Base-by-base conservation (phyloP, 2,888 invertebrate genomes). In the Caenorhabditis sulstoni region DNA sequence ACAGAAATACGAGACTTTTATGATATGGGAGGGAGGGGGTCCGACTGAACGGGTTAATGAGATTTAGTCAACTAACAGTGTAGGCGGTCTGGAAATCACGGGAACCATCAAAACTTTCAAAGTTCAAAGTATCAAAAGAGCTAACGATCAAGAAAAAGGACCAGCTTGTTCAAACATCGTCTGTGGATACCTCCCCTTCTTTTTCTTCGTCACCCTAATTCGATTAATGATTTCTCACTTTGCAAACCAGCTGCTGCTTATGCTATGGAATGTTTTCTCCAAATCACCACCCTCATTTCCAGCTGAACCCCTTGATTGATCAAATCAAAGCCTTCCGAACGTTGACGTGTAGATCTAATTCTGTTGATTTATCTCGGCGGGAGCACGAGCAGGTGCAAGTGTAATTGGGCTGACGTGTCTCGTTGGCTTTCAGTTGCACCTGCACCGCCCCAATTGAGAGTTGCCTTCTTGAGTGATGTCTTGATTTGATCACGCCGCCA, bases 281-380 rank as follows among this genome's bases (percentile, higher is more conserved):
- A 12, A 41, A 23, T 41, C 35, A 41, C 16, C 64, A 39, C 64
- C 64, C 52, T 41, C 41, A 64, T 52, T 64, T 64, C 64, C 64
- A 5, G 39, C 4, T 39, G 64, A 50, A 64, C 64, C 20, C 20
- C 23, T 18, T 11, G 29, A 50, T 62, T 47, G 37, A 50, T 62
- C 47, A 20, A 64, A 50, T 64, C 39, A 41, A 14, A 62, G 1
- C 1, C 50, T 12, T 57, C 39, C n/a, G n/a, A n/a, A n/a, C n/a
- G n/a, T 50, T 62, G 61, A 62, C 61, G 49, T 62, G 14, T 47
- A 29, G 29, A 7, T 29, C 29, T 29, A 7, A 29, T 29, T 29
- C 7, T 29, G 29, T 29, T 29, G 52, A 29, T 12, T 29, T 22
- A 20, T 22, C 1, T 29, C 29, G 23, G 29, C 29, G 29, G 29